Conservation (phyloP, 2,888 invertebrate genomes). For the Zhuqinia jingwanae region DNA sequence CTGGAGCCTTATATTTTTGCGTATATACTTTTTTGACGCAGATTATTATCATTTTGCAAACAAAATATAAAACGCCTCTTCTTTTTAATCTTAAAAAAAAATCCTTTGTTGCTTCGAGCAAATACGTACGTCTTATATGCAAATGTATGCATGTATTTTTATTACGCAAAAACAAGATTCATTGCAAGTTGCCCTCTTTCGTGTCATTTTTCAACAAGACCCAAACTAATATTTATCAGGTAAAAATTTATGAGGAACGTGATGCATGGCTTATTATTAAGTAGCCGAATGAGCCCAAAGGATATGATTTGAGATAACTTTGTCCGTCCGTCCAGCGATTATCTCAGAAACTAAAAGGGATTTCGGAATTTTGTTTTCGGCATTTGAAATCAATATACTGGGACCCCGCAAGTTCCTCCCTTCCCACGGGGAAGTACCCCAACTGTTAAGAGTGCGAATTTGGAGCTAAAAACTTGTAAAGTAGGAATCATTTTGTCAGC, state of each 20-base stretch:
- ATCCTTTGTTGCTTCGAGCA: neutral
- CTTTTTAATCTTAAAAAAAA: no score
- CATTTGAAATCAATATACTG: no score
- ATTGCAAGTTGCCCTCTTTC: neutral
- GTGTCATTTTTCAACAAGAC: neutral
- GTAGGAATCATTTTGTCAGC: no score
- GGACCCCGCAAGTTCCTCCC: no score
- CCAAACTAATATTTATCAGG: conserved; percentile 23
- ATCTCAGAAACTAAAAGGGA: no score
- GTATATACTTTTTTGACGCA: neutral
- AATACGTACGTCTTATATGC: neutral
- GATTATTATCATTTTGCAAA: conserved; percentile 33
- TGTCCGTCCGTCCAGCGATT: no score
- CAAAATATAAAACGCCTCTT: conserved; percentile 39
- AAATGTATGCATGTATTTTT: neutral
- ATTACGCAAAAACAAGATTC: neutral
- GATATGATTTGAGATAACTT: no score
- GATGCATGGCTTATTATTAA: neutral
- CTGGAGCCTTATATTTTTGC: conserved; percentile 38
- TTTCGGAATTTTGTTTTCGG: no score
- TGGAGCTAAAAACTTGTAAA: no score
- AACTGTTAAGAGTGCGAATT: no score
- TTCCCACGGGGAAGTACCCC: no score
- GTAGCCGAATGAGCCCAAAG: no score
- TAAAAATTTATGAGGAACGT: conserved; percentile 23